Evolutionary conservation across 1,140 invertebrate genomes (phyloP), one percentile per base, ranked within the genome.

Genomic region (Caenorhabditis briggsae): DNA sequence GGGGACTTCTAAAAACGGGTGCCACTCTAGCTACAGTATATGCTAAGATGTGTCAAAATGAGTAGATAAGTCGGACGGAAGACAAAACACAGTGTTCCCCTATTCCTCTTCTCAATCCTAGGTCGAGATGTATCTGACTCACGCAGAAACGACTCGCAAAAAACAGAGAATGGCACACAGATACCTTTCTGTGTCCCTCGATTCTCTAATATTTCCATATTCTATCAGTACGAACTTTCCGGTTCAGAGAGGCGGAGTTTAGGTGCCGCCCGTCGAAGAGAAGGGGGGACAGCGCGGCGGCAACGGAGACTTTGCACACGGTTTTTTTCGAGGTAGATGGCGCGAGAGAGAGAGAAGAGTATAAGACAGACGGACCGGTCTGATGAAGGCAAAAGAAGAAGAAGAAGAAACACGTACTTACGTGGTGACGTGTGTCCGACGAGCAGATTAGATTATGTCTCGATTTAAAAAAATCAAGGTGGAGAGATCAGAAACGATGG

Each of bases 1-100:
- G 9, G 11, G 50, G 1, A 18, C 0, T 23, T 18, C 2, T n/a
- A 12, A 41, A 48, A 16, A 70, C 2, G 14, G 41, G 12, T 46
- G 64, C 11, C 41, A n/a, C 64, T 14, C 14, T 70, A 23, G 50
- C 70, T 78, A 78, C 70, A 50, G 70, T 78, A 78, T 33, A 33
- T 50, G 46, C 46, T 50, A 50, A 50, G 64, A 70, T 70, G 64
- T 70, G 14, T 48, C 64, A 48, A 70, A 70, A 70, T 48, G 64
- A 70, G 46, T 33, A 70, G n/a, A 70, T 46, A 46, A 46, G 33
- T 16, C 8, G 2, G 7, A 53, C 25, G 59, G 33, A 70, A 78
- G 70, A 78, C 70, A 78, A 50, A 78, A 78, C 70, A 50, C 70
- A 78, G 70, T 78, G 70, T 78, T 78, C 70, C 53, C 46, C n/a